A percentile compares a stretch with the other conserved stretches of the same genome.
phyloP scores from a whole-genome alignment of 2,797 vertebrate species.

The Mus caroli region DNA sequence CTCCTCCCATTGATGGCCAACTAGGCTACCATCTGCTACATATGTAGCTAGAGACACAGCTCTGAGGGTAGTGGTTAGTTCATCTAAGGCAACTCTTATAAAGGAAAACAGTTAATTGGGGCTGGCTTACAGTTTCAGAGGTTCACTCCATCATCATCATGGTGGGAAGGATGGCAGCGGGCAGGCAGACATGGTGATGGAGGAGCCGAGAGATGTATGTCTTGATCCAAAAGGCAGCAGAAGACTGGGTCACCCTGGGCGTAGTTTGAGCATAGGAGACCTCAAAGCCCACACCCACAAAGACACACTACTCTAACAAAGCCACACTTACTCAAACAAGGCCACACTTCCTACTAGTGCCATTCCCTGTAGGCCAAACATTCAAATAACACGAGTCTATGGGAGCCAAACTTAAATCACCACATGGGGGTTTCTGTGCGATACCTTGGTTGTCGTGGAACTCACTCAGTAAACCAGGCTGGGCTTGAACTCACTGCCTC shows the following conservation, averaged over 20 bases:
- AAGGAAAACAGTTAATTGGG: background rate
- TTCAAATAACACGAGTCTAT: background rate
- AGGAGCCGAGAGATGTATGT: background rate
- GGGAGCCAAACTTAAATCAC: background rate
- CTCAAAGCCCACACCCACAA: background rate
- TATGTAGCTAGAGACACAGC: no score
- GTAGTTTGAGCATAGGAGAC: background rate
- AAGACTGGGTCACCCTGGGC: background rate
- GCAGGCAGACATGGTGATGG: background rate
- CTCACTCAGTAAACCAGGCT: background rate
- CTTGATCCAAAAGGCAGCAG: background rate
- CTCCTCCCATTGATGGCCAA: no score
- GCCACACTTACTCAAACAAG: background rate
- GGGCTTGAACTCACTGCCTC: background rate
- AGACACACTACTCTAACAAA: background rate
- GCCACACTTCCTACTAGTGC: background rate
- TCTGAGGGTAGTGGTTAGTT: no score
- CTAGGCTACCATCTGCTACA: no score
- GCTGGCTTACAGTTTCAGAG: background rate
- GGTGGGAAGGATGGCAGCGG: background rate
- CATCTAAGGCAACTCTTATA: background rate
- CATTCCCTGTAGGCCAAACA: background rate
- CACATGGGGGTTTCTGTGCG: background rate
- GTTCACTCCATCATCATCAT: background rate
- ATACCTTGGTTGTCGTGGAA: background rate